These are phyloP conservation scores for Tethya wilhelma DNA, from an alignment of 37 sponge, comb jelly and placozoan species.

Conservation along the genomic window DNA sequence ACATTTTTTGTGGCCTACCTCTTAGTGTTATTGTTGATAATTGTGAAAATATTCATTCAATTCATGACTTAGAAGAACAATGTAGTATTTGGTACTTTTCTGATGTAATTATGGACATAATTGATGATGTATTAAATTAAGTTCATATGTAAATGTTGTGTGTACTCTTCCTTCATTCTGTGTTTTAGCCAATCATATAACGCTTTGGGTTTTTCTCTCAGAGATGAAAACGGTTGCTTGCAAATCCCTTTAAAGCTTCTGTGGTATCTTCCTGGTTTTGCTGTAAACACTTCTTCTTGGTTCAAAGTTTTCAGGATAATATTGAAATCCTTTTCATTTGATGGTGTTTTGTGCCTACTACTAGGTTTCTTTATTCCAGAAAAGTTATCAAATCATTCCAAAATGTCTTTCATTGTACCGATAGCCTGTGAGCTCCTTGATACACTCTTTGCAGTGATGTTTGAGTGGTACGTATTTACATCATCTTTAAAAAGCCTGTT, in stretches of 20 bases:
- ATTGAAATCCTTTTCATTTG: neutral
- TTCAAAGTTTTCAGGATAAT: neutral
- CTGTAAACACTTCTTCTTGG: neutral
- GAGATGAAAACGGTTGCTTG: neutral
- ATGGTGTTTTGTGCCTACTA: constrained; percentile 5
- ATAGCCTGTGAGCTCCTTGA: constrained; percentile 17
- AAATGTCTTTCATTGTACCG: neutral
- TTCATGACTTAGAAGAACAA: neutral
- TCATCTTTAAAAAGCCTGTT: neutral
- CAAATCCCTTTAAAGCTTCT: neutral
- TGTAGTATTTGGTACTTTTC: neutral
- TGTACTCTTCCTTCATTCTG: neutral
- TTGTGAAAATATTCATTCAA: neutral
- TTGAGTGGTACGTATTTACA: neutral
- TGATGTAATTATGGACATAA: neutral
- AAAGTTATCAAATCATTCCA: neutral
- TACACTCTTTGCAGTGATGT: neutral
- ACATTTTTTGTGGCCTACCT: neutral
- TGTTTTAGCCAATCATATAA: neutral
- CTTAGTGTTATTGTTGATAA: neutral
- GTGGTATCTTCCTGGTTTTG: neutral
- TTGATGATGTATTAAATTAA: neutral
- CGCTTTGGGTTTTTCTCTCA: neutral
- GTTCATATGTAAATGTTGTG: neutral
- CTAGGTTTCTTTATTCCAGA: neutral